phyloP scores from a whole-genome alignment of 2,113 vertebrate species.

The Mormyrus lacerda region DNA sequence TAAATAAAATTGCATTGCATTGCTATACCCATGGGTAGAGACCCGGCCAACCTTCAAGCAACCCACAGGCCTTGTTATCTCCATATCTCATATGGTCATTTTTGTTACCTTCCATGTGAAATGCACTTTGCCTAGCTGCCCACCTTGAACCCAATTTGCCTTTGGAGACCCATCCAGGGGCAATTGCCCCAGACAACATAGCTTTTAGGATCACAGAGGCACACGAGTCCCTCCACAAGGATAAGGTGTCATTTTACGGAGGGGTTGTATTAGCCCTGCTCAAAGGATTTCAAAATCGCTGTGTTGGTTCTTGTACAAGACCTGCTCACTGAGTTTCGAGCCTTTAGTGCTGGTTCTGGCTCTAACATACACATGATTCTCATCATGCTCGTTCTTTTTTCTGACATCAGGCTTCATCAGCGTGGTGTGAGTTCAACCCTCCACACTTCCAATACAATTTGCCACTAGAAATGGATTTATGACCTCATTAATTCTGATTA shows the following conservation, averaged over 20 bases:
- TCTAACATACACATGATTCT: background rate
- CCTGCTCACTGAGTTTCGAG: background rate
- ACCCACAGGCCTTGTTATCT: too few relatives aligned
- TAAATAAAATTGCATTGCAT: too few relatives aligned
- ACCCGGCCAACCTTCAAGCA: background rate
- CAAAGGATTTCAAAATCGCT: background rate
- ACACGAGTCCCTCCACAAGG: background rate
- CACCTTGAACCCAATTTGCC: background rate
- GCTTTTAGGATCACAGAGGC: background rate
- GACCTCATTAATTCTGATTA: conserved; percentile 62
- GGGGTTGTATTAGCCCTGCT: background rate
- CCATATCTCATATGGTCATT: background rate
- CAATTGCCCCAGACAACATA: background rate
- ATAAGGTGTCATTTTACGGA: background rate
- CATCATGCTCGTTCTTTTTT: background rate
- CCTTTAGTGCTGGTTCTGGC: background rate
- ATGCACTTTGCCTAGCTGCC: background rate
- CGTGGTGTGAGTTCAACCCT: conserved; percentile 37
- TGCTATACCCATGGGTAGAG: background rate
- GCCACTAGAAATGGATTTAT: conserved; percentile 31
- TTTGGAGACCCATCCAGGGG: background rate
- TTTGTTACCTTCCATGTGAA: background rate
- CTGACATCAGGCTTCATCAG: conserved; percentile 36
- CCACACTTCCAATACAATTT: conserved; percentile 38
- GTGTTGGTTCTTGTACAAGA: background rate